Base-by-base conservation (phyloP, 53 echinoderm and acorn worm genomes). In the Astropecten irregularis region DNA sequence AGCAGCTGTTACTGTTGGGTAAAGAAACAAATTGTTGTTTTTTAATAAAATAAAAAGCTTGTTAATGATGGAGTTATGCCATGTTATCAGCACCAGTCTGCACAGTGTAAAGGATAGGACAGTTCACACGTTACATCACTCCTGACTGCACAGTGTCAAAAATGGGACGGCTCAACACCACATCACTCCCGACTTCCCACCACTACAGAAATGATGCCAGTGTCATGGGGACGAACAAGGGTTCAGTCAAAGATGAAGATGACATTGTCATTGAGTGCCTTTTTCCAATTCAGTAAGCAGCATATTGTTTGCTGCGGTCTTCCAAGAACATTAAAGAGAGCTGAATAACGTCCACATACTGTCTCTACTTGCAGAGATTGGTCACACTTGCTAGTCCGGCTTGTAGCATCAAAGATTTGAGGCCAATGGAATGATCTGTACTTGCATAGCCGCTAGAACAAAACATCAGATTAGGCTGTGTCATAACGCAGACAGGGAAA, bases 1-100 rank as follows among this genome's bases (percentile, higher is more conserved):
- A 76, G 59, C 77, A 60, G 60, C 77, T 29, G 60, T 77, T 40
- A 77, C 77, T 38, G 50, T 44, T 74, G 35, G 31, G 46, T 30
- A 77, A 44, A 77, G 34, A 55, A 15, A 46, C 9, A 29, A 32
- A 49, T 18, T 28, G 20, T 46, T 29, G 22, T 25, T 73, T 14
- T n/a, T n/a, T n/a, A n/a, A n/a, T n/a, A n/a, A n/a, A n/a, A n/a
- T 26, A 4, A 11, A 60, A 47, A 23, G 42, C 69, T 34, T 44
- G 23, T 77, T 48, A 47, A 77, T 40, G 55, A 61, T 61, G 61
- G 77, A 60, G 60, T 77, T 55, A 77, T 77, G 77, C 63, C 63
- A 77, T 77, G 77, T 77, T 57, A 54, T 35, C 30, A 53, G 57
- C 38, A 29, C 39, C 18, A 6, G 53, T 53, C 25, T 25, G 59